Conservation (phyloP, 2,888 invertebrate species). For the Drosophila borborema region DNA sequence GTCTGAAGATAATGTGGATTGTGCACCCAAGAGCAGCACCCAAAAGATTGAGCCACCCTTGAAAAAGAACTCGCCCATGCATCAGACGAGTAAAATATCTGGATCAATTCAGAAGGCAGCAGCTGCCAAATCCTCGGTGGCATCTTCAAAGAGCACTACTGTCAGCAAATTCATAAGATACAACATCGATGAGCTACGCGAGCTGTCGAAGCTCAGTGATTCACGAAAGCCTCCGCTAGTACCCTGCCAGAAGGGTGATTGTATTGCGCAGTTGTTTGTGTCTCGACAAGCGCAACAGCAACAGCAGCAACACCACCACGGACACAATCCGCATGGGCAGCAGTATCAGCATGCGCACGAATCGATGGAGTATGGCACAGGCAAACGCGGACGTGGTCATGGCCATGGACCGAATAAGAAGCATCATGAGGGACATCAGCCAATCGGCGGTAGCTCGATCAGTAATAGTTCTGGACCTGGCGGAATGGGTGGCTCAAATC, state of each 20-base stretch:
- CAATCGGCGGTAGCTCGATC: constrained; percentile 46
- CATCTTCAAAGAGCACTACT: constrained; percentile 6
- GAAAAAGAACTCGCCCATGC: constrained; percentile 41
- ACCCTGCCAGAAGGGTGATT: constrained; percentile 78
- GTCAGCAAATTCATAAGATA: constrained; percentile 60
- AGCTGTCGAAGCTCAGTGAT: constrained; percentile 65
- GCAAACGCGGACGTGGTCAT: constrained; percentile 72
- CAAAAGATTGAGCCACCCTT: constrained; percentile 13
- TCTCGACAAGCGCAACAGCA: constrained; percentile 63
- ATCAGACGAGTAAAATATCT: constrained; percentile 9
- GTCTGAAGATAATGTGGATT: constrained; percentile 57
- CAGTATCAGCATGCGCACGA: constrained; percentile 82
- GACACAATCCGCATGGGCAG: constrained; percentile 65
- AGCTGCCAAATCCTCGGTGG: constrained; percentile 11
- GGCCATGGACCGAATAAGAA: constrained; percentile 64
- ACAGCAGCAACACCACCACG: constrained; percentile 62
- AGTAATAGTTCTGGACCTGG: constrained; percentile 33
- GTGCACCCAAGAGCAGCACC: constrained; percentile 23
- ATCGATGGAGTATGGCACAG: constrained; percentile 72
- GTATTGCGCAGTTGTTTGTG: constrained; percentile 79
- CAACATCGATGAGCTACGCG: constrained; percentile 71
- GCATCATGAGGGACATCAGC: constrained; percentile 69
- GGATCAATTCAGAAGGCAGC: constrained; percentile 6
- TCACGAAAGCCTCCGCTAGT: constrained; percentile 78
- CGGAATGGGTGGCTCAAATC: constrained; percentile 45